Evolutionary conservation across 23 tunicate species (phyloP).

Genomic region (Phallusia fumigata): DNA sequence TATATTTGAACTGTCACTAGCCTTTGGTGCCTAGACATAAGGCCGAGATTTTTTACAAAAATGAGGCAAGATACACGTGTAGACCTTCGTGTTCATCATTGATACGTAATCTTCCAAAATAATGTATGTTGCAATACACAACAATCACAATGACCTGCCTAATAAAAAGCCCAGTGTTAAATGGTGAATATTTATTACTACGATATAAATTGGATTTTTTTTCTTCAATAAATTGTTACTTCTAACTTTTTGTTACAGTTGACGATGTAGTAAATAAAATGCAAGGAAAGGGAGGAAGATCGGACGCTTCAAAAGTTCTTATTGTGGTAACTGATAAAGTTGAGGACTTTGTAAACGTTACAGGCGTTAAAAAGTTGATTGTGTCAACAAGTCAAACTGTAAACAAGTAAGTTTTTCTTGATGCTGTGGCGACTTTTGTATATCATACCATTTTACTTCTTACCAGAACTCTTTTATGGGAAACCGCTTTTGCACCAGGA

Average conservation of each 20-base stretch:
- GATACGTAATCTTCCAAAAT: too few species aligned
- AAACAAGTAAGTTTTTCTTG: constrained; percentile 17
- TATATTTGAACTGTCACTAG: too few species aligned
- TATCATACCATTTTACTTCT: not conserved
- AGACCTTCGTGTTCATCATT: too few species aligned
- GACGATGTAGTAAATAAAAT: not conserved
- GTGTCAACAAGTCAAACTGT: constrained; percentile 20
- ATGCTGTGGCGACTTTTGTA: not conserved
- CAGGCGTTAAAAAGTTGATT: constrained; percentile 14
- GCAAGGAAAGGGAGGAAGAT: constrained; percentile 30
- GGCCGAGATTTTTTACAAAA: too few species aligned
- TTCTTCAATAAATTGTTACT: not conserved
- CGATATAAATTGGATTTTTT: too few species aligned
- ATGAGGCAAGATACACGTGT: too few species aligned
- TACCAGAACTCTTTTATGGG: constrained; percentile 26
- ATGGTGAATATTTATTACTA: too few species aligned
- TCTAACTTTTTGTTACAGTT: not conserved
- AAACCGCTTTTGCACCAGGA: constrained; percentile 37
- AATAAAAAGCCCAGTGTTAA: too few species aligned
- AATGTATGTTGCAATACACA: too few species aligned
- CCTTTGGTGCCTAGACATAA: too few species aligned
- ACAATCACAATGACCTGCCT: too few species aligned
- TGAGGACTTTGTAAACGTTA: constrained; percentile 19
- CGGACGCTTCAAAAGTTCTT: constrained; percentile 37
- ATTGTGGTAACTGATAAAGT: constrained; percentile 35